Conservation (phyloP, 1,140 invertebrate species). For the Bradynema listronoti region DNA sequence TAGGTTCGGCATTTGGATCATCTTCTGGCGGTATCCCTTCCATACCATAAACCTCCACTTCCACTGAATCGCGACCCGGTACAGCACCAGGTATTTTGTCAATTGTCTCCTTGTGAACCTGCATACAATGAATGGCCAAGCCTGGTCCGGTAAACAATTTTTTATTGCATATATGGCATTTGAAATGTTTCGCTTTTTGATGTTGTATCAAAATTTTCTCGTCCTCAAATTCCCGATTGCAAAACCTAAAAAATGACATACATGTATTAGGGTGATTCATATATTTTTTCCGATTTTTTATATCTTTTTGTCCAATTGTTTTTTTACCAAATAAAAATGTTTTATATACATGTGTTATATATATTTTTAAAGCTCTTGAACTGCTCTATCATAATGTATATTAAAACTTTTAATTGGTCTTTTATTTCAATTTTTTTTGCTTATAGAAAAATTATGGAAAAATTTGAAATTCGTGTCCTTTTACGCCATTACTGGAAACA, state of each 20-base stretch:
- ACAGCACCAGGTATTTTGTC: slow-evolving; percentile 98
- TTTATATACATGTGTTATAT: too few relatives aligned
- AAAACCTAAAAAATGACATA: slow-evolving; percentile 82
- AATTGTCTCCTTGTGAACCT: slow-evolving; percentile 99
- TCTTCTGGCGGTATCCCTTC: slow-evolving; percentile 88
- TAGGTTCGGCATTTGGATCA: slow-evolving; percentile 24
- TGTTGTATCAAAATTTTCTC: slow-evolving; percentile 99
- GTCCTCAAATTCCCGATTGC: slow-evolving; percentile 98
- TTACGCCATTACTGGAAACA: too few relatives aligned
- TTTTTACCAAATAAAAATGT: too few relatives aligned
- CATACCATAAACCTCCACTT: slow-evolving; percentile 99
- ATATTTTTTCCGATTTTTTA: too few relatives aligned
- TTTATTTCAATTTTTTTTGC: too few relatives aligned
- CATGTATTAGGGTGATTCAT: too few relatives aligned
- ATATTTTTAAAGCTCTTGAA: too few relatives aligned
- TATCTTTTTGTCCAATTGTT: too few relatives aligned
- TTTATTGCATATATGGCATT: slow-evolving; percentile 99
- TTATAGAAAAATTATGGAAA: too few relatives aligned
- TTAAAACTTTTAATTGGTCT: too few relatives aligned
- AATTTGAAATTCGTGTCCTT: too few relatives aligned
- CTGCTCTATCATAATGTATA: too few relatives aligned
- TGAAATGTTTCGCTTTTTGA: slow-evolving; percentile 99
- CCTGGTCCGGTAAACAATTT: slow-evolving; percentile 85
- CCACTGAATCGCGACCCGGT: slow-evolving; percentile 92
- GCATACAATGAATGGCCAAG: slow-evolving; percentile 96